These are phyloP conservation scores for Aldrovandia affinis DNA, from an alignment of 2,797 vertebrate genomes.

Conservation along the genomic window DNA sequence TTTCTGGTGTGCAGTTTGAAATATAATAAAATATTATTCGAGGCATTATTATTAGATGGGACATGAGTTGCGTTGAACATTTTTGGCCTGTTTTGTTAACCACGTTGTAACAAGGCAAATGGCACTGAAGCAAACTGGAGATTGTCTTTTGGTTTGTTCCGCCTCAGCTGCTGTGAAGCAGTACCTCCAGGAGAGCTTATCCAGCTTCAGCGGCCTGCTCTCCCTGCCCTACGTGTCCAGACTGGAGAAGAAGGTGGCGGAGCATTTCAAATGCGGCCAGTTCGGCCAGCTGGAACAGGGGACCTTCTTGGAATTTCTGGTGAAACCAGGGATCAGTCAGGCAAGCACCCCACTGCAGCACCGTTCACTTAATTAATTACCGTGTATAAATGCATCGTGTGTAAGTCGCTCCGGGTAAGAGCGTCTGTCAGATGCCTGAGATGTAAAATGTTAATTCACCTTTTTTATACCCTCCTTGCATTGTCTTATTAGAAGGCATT, in stretches of 20 bases:
- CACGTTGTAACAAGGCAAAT: neutral
- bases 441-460: too few species aligned
- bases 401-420: too few species aligned
- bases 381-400: too few species aligned
- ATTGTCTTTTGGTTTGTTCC: constrained; percentile 34
- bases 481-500: too few species aligned
- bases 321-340: constrained; percentile 66
- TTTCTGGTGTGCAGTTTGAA: neutral
- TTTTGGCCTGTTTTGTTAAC: neutral
- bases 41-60: neutral
- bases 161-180: constrained; percentile 67
- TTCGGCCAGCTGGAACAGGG: constrained; percentile 71
- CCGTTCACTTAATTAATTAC: neutral
- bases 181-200: constrained; percentile 65
- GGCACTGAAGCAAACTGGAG: neutral
- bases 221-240: constrained; percentile 63
- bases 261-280: constrained; percentile 69
- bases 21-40: neutral
- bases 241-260: constrained; percentile 70
- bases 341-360: constrained; percentile 41
- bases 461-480: too few species aligned
- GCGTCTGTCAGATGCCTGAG: too few species aligned
- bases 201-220: constrained; percentile 52
- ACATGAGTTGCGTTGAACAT: neutral
- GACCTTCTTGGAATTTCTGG: constrained; percentile 74